Evolutionary conservation across 2,888 invertebrate genomes (phyloP).

Genomic region (Micoletzkya japonica): DNA sequence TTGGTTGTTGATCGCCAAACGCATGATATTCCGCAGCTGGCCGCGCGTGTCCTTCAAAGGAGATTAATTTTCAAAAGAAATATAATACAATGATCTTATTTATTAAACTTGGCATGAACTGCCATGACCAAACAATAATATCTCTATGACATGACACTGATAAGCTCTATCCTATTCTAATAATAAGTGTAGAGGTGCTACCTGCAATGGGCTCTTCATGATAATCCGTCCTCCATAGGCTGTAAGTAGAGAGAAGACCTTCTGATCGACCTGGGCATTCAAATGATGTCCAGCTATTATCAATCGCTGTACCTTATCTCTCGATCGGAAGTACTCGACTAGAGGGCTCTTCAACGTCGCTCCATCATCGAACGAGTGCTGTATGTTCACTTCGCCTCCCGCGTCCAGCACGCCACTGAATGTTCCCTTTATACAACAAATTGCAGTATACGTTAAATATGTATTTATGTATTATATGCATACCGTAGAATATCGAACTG

Average conservation of each 20-base stretch:
- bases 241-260: slow-evolving; percentile 48
- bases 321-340: slow-evolving; percentile 50
- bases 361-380: slow-evolving; percentile 47
- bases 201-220: slow-evolving; percentile 43
- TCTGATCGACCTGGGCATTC: slow-evolving; percentile 37
- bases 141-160: neutral
- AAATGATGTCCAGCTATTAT: neutral
- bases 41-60: slow-evolving; percentile 46
- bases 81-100: neutral
- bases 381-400: slow-evolving; percentile 57
- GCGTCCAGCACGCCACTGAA: slow-evolving; percentile 40
- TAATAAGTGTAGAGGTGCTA: neutral
- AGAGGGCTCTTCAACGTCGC: slow-evolving; percentile 54
- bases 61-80: neutral
- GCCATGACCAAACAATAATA: neutral
- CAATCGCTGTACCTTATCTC: slow-evolving; percentile 31
- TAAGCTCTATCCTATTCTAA: neutral
- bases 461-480: neutral
- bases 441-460: too few species aligned
- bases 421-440: neutral
- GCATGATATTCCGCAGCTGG: slow-evolving; percentile 53
- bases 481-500: slow-evolving; percentile 40
- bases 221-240: slow-evolving; percentile 52
- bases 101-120: neutral
- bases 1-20: slow-evolving; percentile 42